Percentiles rank a stretch among this genome's conserved stretches.
These are phyloP conservation scores for Leptopilina myrica DNA, from an alignment of 2,888 invertebrate genomes.

Conservation along the genomic window DNA sequence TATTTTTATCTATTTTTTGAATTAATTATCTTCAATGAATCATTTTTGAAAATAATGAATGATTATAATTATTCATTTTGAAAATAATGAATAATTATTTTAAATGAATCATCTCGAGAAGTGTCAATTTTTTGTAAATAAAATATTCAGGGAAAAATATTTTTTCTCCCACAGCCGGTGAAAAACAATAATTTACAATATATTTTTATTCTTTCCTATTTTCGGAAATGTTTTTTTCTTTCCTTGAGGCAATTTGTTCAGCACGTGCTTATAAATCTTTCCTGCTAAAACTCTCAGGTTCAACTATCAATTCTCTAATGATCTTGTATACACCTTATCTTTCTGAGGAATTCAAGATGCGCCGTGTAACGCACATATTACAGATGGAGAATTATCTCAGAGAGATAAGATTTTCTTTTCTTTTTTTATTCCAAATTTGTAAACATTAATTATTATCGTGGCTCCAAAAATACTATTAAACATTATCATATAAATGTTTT, in stretches of 20 bases:
- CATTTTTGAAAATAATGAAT: too few species aligned
- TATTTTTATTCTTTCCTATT: neutral
- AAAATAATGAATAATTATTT: neutral
- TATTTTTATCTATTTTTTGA: too few species aligned
- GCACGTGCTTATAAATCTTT: slow-evolving; percentile 47
- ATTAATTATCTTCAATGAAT: too few species aligned
- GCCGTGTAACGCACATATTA: slow-evolving; percentile 10
- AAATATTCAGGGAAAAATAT: neutral
- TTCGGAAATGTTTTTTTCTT: slow-evolving; percentile 13
- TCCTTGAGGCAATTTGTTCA: slow-evolving; percentile 39
- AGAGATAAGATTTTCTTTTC: slow-evolving; percentile 55
- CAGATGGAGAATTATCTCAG: slow-evolving; percentile 51
- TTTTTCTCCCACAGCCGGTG: too few species aligned
- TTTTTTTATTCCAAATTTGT: too few species aligned
- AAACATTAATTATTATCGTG: slow-evolving; percentile 60
- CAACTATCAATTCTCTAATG: slow-evolving; percentile 58
- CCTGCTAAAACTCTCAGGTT: slow-evolving; percentile 68
- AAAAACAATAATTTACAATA: neutral
- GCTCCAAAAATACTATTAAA: slow-evolving; percentile 58
- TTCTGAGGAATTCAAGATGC: slow-evolving; percentile 54
- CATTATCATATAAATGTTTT: slow-evolving; percentile 45
- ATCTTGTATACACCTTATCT: slow-evolving; percentile 53
- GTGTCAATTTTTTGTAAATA: neutral
- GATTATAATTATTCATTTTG: too few species aligned
- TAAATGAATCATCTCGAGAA: neutral